Conservation (phyloP, 1,140 invertebrate species). For the Harlomillsia oculata region DNA sequence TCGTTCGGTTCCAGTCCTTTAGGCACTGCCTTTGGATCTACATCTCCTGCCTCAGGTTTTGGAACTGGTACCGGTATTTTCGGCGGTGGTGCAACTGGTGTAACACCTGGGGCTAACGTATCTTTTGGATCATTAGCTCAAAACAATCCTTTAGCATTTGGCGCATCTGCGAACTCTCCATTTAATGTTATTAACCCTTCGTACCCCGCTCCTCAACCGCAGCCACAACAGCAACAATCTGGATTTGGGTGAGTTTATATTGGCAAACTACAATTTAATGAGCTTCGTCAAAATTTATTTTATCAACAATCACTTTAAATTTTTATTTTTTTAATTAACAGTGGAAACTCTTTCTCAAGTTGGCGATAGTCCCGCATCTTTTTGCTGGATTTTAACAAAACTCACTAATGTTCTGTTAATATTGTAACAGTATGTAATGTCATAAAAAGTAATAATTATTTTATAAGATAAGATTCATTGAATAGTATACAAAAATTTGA, state of each 20-base stretch:
- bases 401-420: too few species aligned
- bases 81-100: neutral
- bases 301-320: neutral
- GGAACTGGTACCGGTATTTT: neutral
- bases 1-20: slow-evolving; percentile 7
- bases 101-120: too few species aligned
- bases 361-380: too few species aligned
- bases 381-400: too few species aligned
- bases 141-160: neutral
- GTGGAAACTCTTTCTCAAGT: slow-evolving; percentile 13
- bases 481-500: too few species aligned
- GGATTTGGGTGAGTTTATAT: neutral
- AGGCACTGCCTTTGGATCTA: slow-evolving; percentile 13
- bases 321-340: neutral
- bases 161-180: slow-evolving; percentile 1
- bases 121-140: slow-evolving; percentile 4
- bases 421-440: too few species aligned
- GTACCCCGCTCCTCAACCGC: neutral
- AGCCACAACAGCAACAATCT: slow-evolving; percentile 6
- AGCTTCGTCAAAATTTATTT: neutral
- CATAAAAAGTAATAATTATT: too few species aligned
- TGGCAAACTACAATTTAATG: neutral
- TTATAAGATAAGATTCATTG: too few species aligned
- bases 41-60: slow-evolving; percentile 3
- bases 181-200: neutral